Base-by-base conservation (phyloP, 92 coral and sea anemone genomes). In the Actinostola sp. region DNA sequence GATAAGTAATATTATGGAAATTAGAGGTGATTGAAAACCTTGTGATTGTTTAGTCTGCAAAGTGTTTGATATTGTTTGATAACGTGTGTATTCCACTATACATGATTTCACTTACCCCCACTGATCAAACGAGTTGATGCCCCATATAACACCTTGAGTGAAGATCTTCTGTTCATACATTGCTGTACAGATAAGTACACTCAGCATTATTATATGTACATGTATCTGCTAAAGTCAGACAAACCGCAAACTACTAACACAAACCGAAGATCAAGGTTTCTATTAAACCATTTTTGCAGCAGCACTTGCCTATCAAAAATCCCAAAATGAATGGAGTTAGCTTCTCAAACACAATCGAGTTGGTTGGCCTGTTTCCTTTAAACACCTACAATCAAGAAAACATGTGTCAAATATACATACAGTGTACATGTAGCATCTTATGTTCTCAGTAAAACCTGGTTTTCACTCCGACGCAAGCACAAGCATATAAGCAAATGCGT, bases 91-190 rank as follows among this genome's bases (percentile, higher is more conserved):
- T 27, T 11, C 44, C 10, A 42, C 19, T 15, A 56, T 15, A 72
- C 42, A 4, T 6, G 17, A 5, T 14, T 28, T 3, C 28, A 89
- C 98, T 77, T 68, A 93, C 96, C 97, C 98, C 93, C 93, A 93
- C 79, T 93, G 98, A 78, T 90, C 97, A 70, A 67, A 93, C 3
- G 98, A 93, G 82, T 93, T 90, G 49, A 93, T 90, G 42, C 89
- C 93, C 98, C 97, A 93, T 32, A 90, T 80, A 38, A 87, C 96
- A 15, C 98, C 98, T 54, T 93, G 97, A 23, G 92, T 89, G 72
- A 93, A 93, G 70, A 93, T 93, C 92, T 93, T 93, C 84, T 93
- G 98, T 53, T 93, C 97, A 32, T 93, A 93, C 98, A 93, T 90
- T 6, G 93, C 98, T 93, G 73, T 2, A 76, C 33, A 24, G 56